These are phyloP conservation scores for Peromyscus maniculatus DNA, from an alignment of 2,113 vertebrate genomes.

Conservation along the genomic window DNA sequence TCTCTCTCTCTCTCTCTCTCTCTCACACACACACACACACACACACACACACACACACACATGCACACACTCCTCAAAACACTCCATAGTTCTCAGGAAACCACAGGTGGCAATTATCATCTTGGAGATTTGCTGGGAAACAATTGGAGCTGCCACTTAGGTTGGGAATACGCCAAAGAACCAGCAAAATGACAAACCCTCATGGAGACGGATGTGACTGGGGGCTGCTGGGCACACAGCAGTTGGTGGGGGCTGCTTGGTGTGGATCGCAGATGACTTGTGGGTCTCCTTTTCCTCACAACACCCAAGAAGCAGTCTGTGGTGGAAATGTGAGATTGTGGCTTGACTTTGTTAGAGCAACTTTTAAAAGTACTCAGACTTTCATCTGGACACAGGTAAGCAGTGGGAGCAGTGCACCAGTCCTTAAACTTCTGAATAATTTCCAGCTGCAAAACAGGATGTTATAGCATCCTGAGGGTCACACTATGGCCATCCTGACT, in stretches of 20 bases:
- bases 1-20: no score
- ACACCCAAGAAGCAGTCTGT: background rate
- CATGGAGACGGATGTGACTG: background rate
- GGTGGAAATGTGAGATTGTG: background rate
- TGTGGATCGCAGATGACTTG: background rate
- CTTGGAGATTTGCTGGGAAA: conserved; percentile 65
- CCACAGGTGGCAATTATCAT: conserved; percentile 79
- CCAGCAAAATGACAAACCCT: background rate
- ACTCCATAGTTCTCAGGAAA: conserved; percentile 53
- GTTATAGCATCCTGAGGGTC: background rate
- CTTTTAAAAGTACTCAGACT: background rate
- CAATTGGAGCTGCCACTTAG: conserved; percentile 70
- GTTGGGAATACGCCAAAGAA: background rate
- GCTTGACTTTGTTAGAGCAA: background rate
- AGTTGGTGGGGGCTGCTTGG: background rate
- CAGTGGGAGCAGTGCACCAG: background rate
- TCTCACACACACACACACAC: background rate
- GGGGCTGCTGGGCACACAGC: background rate
- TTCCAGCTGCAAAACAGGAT: background rate
- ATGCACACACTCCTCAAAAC: background rate
- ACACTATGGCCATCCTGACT: background rate
- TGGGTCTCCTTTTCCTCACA: background rate
- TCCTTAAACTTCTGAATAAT: background rate
- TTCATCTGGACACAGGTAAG: background rate
- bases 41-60: background rate